Conservation (phyloP, 1,140 invertebrate species). For the Linepithema humile region DNA sequence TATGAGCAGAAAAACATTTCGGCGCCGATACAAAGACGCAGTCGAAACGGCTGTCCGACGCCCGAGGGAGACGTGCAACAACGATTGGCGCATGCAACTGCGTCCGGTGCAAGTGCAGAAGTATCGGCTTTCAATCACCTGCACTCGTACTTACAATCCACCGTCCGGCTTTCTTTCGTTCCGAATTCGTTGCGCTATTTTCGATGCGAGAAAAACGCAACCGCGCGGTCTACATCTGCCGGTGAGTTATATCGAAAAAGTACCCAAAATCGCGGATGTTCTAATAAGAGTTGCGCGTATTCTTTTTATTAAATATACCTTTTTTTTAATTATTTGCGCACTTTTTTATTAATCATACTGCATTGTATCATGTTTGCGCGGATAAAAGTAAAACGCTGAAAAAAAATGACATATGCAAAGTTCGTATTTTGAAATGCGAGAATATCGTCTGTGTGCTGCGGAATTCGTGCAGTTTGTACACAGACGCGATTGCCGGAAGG, state of each 20-base stretch:
- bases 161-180: slow-evolving; percentile 28
- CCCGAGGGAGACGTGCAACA: background rate
- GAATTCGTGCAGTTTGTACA: background rate
- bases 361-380: too few relatives aligned
- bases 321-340: too few relatives aligned
- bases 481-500: slow-evolving; percentile 34
- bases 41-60: slow-evolving; percentile 1
- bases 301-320: too few relatives aligned
- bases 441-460: too few relatives aligned
- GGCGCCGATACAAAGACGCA: background rate
- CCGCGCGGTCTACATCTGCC: background rate
- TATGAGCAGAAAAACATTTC: background rate
- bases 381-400: too few relatives aligned
- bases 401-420: too few relatives aligned
- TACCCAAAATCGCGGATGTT: background rate
- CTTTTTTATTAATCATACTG: too few relatives aligned
- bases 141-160: slow-evolving; percentile 34
- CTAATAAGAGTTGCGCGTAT: too few relatives aligned
- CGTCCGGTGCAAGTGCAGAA: slow-evolving; percentile 21
- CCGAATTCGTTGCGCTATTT: background rate
- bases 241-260: background rate
- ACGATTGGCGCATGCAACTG: slow-evolving; percentile 26
- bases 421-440: too few relatives aligned
- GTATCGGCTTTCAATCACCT: slow-evolving; percentile 63
- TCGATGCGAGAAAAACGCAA: slow-evolving; percentile 5